Evolutionary conservation across 2,113 vertebrate genomes (phyloP).

Genomic region (Columba livia): DNA sequence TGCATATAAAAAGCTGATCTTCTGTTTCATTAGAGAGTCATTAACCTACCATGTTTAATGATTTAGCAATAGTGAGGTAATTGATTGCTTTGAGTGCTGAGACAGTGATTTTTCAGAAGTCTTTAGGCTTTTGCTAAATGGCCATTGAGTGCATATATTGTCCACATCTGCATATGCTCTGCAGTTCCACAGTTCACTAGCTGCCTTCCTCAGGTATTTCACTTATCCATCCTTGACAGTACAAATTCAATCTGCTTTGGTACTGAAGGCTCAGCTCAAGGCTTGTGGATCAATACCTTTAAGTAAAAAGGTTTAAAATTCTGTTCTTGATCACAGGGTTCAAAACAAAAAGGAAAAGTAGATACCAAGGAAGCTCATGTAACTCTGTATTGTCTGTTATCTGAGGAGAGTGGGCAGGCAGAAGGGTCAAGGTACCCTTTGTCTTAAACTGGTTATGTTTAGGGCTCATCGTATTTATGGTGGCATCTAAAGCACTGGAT

Average conservation of each 20-base stretch:
- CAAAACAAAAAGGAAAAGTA: not conserved
- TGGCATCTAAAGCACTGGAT: not conserved
- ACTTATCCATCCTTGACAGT: too few relatives aligned
- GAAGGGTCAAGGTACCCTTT: not conserved
- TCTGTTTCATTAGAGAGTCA: not conserved
- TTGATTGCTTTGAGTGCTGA: not conserved
- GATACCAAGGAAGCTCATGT: not conserved
- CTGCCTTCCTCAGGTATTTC: not conserved
- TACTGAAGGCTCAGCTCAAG: fast-evolving
- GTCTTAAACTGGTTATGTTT: not conserved
- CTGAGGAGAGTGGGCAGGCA: not conserved
- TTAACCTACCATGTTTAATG: not conserved
- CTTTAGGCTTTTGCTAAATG: not conserved
- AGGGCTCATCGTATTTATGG: not conserved
- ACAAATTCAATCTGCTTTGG: not conserved
- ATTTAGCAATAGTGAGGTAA: not conserved
- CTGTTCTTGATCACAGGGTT: not conserved
- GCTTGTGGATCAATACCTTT: not conserved
- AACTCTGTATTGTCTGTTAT: not conserved
- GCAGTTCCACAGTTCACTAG: not conserved
- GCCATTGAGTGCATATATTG: not conserved
- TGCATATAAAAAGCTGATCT: not conserved
- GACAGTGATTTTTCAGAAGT: not conserved
- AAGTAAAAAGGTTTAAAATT: not conserved
- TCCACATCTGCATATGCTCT: not conserved